A percentile compares a stretch with the other conserved stretches of the same genome.
phyloP scores from a whole-genome alignment of 2,797 vertebrate genomes.

The Neostethus bicornis region DNA sequence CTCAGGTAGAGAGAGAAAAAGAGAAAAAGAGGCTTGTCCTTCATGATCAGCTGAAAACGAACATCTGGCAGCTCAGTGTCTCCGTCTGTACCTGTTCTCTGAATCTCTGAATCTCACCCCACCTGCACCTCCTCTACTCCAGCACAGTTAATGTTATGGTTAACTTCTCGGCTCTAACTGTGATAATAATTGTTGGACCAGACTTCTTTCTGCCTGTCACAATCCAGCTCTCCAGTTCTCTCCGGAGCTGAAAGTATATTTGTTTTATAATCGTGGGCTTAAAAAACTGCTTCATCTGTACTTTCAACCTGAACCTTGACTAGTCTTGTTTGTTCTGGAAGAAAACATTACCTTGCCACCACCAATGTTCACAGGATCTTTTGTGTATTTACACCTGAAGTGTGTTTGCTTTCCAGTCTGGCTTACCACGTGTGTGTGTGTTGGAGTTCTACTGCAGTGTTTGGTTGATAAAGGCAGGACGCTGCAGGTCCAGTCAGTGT shows the following conservation, averaged over 20 bases:
- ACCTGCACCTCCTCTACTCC: constrained; percentile 33
- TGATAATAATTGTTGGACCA: constrained; percentile 34
- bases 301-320: neutral
- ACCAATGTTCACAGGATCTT: constrained; percentile 27
- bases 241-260: constrained; percentile 22
- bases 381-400: constrained; percentile 3
- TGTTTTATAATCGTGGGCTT: constrained; percentile 36
- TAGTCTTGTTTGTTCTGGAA: constrained; percentile 1
- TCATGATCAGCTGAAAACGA: constrained; percentile 38
- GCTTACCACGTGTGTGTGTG: constrained; percentile 2
- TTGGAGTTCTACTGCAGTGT: constrained; percentile 20
- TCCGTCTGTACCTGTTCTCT: constrained; percentile 22
- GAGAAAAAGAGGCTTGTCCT: constrained; percentile 20
- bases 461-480: constrained; percentile 28
- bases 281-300: constrained; percentile 10
- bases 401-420: constrained; percentile 6
- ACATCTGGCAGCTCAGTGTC: constrained; percentile 54
- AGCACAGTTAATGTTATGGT: constrained; percentile 42
- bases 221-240: constrained; percentile 29
- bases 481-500: constrained; percentile 18
- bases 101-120: too few relatives aligned
- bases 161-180: constrained; percentile 38
- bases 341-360: constrained; percentile 19
- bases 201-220: constrained; percentile 15
- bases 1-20: constrained; percentile 38